Evolutionary conservation across 2,113 vertebrate genomes (phyloP).

Genomic region (Turdus rufiventris): DNA sequence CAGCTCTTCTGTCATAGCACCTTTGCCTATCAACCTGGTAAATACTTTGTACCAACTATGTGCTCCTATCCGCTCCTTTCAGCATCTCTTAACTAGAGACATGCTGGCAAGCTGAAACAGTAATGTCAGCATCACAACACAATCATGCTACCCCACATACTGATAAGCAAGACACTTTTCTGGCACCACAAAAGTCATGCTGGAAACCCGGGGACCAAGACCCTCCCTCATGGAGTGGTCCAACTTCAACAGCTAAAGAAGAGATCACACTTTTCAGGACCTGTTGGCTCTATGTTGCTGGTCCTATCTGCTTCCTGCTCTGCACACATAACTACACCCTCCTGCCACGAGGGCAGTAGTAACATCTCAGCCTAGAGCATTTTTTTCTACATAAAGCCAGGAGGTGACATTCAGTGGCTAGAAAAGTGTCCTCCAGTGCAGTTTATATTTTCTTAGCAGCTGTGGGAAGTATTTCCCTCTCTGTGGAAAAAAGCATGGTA

Average conservation of each 20-base stretch:
- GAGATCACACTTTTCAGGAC: not conserved
- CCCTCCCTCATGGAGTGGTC: not conserved
- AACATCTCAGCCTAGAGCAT: not conserved
- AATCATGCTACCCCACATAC: not conserved
- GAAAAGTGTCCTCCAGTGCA: not conserved
- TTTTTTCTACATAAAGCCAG: not conserved
- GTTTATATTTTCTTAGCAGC: not conserved
- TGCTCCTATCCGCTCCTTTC: not conserved
- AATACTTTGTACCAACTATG: not conserved
- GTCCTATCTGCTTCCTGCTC: not conserved
- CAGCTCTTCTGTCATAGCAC: not conserved
- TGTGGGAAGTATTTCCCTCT: not conserved
- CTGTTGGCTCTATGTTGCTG: not conserved
- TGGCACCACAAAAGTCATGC: not conserved
- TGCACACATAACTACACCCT: fast-evolving
- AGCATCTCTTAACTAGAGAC: not conserved
- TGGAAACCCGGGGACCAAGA: not conserved
- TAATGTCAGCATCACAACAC: not conserved
- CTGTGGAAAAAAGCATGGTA: not conserved
- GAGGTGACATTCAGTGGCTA: not conserved
- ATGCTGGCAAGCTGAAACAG: not conserved
- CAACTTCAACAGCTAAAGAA: not conserved
- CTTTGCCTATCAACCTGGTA: not conserved
- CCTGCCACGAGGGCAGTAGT: not conserved
- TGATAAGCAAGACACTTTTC: not conserved